Evolutionary conservation across 2,113 vertebrate genomes (phyloP), one percentile per base, ranked within the genome.

Genomic region (Naja naja): DNA sequence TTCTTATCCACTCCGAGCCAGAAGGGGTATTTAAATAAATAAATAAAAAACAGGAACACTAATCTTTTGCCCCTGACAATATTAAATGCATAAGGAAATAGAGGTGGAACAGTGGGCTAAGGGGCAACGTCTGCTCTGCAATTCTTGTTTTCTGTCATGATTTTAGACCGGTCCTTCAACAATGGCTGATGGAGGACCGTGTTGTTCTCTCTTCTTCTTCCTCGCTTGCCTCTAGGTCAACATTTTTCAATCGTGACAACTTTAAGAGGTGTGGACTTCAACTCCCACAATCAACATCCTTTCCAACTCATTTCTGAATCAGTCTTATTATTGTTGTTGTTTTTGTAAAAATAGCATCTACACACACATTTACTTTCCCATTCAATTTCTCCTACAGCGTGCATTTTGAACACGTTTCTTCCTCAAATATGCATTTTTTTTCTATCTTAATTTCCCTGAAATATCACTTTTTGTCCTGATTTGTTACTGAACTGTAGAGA

Each of bases 1-100:
- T 49, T 91, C 87, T 96, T 94, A 92, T 89, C 81, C 89, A 45
- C 30, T 93, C 91, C 30, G 34, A 20, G 2, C 5, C 55, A 52
- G 85, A 93, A 85, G 47, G 1, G 23, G 27, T 43, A 52, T 90
- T 64, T 90, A 94, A 56, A 6, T n/a, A 16, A 56, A 49, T 49
- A 56, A 53, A 54, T 53, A 81, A 86, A 90, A 94, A 92, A 81
- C 1, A 0, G 52, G 90, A 85, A 91, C 56, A 60, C 92, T 94
- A 93, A 89, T 58, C 91, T 54, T 58, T 14, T 11, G 5, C 49
- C 88, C 54, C 86, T 93, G 60, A 90, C 91, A 34, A 85, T n/a
- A 10, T 18, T 85, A 94, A 93, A 20, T 39, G 85, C 43, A 89
- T 2, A 14, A 49, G 22, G 2, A 60, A 88, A 25, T 85, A 53